Conservation (phyloP, 2,797 vertebrate species). For the Chelon auratus region DNA sequence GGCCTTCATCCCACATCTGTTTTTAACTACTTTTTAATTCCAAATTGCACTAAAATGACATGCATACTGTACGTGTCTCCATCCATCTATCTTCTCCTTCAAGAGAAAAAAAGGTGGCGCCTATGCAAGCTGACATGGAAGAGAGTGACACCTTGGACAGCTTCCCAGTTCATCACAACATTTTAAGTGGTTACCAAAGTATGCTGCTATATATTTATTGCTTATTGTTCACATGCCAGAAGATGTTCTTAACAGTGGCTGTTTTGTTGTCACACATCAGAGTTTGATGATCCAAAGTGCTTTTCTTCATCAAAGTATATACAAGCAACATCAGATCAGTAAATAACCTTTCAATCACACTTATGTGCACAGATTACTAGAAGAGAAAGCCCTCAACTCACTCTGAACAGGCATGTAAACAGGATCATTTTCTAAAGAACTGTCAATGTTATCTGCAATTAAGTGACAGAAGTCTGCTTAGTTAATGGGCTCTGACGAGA, state of each 20-base stretch:
- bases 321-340: neutral
- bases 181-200: neutral
- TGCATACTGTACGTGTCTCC: too few relatives aligned
- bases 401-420: neutral
- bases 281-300: neutral
- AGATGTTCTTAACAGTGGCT: neutral
- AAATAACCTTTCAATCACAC: neutral
- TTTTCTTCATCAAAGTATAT: slow-evolving; percentile 5
- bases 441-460: neutral
- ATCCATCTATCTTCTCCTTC: too few relatives aligned
- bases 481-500: neutral
- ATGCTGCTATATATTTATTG: too few relatives aligned
- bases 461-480: neutral
- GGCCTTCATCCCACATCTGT: too few relatives aligned
- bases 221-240: too few relatives aligned
- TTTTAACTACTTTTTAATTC: too few relatives aligned
- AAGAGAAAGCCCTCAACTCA: neutral
- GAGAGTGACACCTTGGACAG: too few relatives aligned
- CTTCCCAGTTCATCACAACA: too few relatives aligned
- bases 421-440: neutral
- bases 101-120: too few relatives aligned
- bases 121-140: too few relatives aligned
- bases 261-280: slow-evolving; percentile 1
- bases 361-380: neutral
- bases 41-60: too few relatives aligned